A percentile compares a stretch with the other conserved stretches of the same genome.
phyloP scores from a whole-genome alignment of 2,888 invertebrate genomes.

The Drosophila siamana region DNA sequence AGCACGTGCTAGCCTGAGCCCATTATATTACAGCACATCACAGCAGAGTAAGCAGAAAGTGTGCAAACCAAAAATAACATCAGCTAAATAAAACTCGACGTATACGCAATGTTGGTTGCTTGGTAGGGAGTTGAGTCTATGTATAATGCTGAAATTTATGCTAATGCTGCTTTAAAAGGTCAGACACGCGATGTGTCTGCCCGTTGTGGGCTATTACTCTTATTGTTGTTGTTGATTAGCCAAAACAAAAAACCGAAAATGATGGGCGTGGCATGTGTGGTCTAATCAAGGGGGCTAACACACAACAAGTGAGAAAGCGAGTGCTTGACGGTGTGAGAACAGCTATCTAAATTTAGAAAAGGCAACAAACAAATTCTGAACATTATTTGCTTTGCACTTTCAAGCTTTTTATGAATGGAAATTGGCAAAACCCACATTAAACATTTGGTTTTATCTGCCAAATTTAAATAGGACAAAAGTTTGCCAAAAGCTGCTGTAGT shows the following conservation, averaged over 20 bases:
- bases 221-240: conserved; percentile 9
- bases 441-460: no score
- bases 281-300: conserved; percentile 5
- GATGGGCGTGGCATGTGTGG: conserved; percentile 9
- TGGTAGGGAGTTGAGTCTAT: conserved; percentile 5
- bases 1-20: conserved; percentile 60
- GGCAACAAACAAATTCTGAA: not conserved
- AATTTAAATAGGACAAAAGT: no score
- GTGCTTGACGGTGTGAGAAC: not conserved
- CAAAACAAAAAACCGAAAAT: not conserved
- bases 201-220: not conserved
- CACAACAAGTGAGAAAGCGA: not conserved
- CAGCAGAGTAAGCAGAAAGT: conserved; percentile 50
- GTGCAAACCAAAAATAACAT: conserved; percentile 66
- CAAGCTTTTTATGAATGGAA: no score
- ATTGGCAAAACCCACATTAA: no score
- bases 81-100: conserved; percentile 12
- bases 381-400: no score
- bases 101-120: not conserved
- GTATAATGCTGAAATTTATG: conserved; percentile 54
- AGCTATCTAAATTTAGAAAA: conserved; percentile 3
- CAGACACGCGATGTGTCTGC: conserved; percentile 56
- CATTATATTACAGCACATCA: conserved; percentile 45
- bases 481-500: no score
- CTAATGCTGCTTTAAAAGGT: conserved; percentile 51